phyloP scores from a whole-genome alignment of 2,888 invertebrate species.

The Aradus depressus region DNA sequence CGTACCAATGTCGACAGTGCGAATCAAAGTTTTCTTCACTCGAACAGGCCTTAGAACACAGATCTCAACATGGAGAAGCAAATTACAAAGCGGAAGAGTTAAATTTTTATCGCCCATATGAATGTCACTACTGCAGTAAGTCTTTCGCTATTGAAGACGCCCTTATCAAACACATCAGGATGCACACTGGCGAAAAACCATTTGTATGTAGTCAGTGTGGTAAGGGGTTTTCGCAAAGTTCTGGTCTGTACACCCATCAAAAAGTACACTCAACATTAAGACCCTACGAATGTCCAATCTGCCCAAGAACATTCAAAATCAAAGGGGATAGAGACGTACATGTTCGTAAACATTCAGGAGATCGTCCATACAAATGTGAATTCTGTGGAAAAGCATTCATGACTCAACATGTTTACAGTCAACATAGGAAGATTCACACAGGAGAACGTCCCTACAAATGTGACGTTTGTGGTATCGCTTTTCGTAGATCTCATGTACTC shows the following conservation, averaged over 20 bases:
- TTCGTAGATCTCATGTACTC: constrained; percentile 30
- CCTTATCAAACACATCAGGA: constrained; percentile 29
- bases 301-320: constrained; percentile 31
- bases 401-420: constrained; percentile 31
- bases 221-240: constrained; percentile 31
- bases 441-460: constrained; percentile 31
- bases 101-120: constrained; percentile 28
- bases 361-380: constrained; percentile 32
- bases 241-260: constrained; percentile 31
- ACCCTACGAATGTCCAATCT: constrained; percentile 30
- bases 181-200: constrained; percentile 32
- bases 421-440: constrained; percentile 32
- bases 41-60: constrained; percentile 23
- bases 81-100: constrained; percentile 17
- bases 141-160: constrained; percentile 30
- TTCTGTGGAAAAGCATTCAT: constrained; percentile 32
- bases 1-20: constrained; percentile 28
- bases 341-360: constrained; percentile 30
- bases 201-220: constrained; percentile 32
- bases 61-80: constrained; percentile 22
- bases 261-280: constrained; percentile 30
- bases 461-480: constrained; percentile 31
- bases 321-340: constrained; percentile 32
- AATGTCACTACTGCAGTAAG: constrained; percentile 30
- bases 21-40: constrained; percentile 23